Evolutionary conservation across 1,140 invertebrate species (phyloP).

Genomic region (Drosophila ambigua): DNA sequence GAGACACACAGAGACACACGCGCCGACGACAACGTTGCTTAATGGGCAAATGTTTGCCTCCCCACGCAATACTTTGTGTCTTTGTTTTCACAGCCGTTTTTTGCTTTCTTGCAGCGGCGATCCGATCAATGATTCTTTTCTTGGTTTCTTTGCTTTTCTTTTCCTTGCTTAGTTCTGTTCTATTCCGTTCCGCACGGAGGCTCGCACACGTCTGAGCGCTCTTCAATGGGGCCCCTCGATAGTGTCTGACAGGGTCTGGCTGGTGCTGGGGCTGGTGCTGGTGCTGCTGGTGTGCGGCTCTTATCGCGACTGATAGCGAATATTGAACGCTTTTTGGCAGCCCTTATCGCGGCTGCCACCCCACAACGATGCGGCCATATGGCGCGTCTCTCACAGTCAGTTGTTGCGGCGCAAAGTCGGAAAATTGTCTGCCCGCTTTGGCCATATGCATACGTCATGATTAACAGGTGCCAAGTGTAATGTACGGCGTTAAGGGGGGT

Average conservation of each 20-base stretch:
- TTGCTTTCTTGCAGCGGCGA: slow-evolving; percentile 2
- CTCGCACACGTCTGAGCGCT: slow-evolving; percentile 61
- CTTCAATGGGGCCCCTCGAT: slow-evolving; percentile 26
- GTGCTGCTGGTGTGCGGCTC: slow-evolving; percentile 42
- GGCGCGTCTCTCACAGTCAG: slow-evolving; percentile 8
- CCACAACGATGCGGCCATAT: slow-evolving; percentile 34
- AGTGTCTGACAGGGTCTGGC: slow-evolving; percentile 31
- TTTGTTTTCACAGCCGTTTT: slow-evolving; percentile 70
- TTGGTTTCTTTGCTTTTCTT: background rate
- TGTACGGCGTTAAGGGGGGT: slow-evolving; percentile 20
- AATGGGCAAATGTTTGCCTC: slow-evolving; percentile 70
- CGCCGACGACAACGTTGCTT: slow-evolving; percentile 32
- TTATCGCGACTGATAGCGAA: slow-evolving; percentile 71
- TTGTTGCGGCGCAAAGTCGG: slow-evolving; percentile 7
- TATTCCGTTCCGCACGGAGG: slow-evolving; percentile 51
- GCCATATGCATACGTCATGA: slow-evolving; percentile 56
- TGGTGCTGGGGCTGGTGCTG: slow-evolving; percentile 13
- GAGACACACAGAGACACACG: slow-evolving; percentile 28
- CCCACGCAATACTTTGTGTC: slow-evolving; percentile 36
- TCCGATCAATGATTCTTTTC: slow-evolving; percentile 23
- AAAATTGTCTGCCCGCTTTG: slow-evolving; percentile 16
- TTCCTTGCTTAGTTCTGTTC: slow-evolving; percentile 19
- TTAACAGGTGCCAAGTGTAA: slow-evolving; percentile 14
- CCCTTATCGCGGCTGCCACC: slow-evolving; percentile 39
- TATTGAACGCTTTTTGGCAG: slow-evolving; percentile 74